Percentiles rank a stretch among this genome's conserved stretches.
Conservation (phyloP, 2,888 invertebrate genomes). For the Heliconius erato region DNA sequence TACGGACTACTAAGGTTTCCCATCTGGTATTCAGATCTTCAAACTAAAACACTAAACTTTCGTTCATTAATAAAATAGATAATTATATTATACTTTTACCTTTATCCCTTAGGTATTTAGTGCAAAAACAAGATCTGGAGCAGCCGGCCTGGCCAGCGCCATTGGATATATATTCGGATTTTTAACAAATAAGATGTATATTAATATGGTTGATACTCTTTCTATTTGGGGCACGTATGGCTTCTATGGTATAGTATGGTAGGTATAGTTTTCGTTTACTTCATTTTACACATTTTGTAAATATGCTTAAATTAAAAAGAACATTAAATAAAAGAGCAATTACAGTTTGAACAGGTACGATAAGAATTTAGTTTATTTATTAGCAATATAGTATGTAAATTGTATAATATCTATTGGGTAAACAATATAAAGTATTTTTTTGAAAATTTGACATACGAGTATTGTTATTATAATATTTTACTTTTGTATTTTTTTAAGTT, state of each 20-base stretch:
- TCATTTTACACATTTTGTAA: neutral
- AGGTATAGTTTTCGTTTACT: constrained; percentile 60
- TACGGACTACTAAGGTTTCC: no score
- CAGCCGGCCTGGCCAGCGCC: constrained; percentile 90
- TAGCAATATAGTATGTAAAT: no score
- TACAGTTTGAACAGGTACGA: no score
- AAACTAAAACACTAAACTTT: no score
- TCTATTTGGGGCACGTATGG: constrained; percentile 91
- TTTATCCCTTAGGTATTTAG: constrained; percentile 84
- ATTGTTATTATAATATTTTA: neutral
- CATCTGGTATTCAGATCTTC: no score
- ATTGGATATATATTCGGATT: constrained; percentile 92
- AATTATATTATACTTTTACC: neutral
- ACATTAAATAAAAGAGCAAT: no score
- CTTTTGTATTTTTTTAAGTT: no score
- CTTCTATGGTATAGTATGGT: constrained; percentile 87
- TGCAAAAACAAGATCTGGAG: constrained; percentile 88
- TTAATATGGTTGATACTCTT: constrained; percentile 87
- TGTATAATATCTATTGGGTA: no score
- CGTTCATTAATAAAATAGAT: neutral
- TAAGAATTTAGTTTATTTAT: no score
- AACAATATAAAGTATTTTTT: no score
- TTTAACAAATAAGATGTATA: constrained; percentile 90
- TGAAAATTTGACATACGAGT: no score
- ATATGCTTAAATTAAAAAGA: no score